Conservation (phyloP, 2,797 vertebrate genomes). For the Parauchenoglanis ngamensis region DNA sequence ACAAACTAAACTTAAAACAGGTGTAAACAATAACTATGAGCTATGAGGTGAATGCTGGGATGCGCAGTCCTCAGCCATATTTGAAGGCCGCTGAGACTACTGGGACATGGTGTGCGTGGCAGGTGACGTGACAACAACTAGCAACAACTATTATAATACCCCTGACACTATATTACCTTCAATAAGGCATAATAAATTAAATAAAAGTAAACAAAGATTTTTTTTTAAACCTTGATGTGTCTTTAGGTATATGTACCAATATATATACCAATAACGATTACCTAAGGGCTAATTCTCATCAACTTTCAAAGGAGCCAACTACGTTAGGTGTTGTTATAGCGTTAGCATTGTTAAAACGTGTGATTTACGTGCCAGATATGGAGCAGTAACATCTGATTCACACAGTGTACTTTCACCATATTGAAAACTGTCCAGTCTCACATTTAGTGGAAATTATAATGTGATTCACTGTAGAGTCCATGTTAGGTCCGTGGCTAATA, state of each 20-base stretch:
- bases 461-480: background rate
- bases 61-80: no score
- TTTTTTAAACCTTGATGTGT: no score
- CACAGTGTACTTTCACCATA: background rate
- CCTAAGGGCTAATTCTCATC: background rate
- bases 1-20: no score
- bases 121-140: background rate
- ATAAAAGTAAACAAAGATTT: background rate
- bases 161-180: background rate
- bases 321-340: background rate
- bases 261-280: background rate
- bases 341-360: background rate
- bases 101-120: no score
- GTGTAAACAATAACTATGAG: no score
- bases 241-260: background rate
- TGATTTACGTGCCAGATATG: background rate
- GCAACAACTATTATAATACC: background rate
- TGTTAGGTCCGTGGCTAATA: background rate
- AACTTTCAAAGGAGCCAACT: background rate
- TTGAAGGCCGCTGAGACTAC: no score
- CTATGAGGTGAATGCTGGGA: no score
- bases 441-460: background rate
- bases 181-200: background rate
- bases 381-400: background rate
- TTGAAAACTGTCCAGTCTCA: background rate